A percentile compares a stretch with the other conserved stretches of the same genome.
These are phyloP conservation scores for Anadara kagoshimensis DNA, from an alignment of 1,140 invertebrate species.

Conservation along the genomic window DNA sequence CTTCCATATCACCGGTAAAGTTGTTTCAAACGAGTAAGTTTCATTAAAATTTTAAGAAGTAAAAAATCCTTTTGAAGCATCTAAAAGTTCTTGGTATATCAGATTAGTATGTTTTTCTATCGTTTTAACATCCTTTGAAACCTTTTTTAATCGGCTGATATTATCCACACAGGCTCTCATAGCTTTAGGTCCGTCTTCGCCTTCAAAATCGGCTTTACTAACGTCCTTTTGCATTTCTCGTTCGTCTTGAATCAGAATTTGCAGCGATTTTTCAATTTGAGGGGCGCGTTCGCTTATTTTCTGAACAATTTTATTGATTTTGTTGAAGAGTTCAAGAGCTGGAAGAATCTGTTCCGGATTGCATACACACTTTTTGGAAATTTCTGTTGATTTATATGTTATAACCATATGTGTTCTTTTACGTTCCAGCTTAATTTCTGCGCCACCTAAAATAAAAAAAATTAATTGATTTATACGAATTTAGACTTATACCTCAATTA, in stretches of 20 bases:
- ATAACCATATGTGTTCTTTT: no score
- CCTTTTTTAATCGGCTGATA: background rate
- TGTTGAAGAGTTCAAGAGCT: constrained; percentile 1
- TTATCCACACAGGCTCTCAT: constrained; percentile 7
- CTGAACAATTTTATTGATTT: constrained; percentile 2
- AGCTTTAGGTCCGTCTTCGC: background rate
- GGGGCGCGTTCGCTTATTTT: constrained; percentile 5
- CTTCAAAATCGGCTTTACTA: background rate
- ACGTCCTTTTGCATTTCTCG: constrained; percentile 10
- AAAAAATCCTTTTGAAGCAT: constrained; percentile 11
- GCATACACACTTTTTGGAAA: no score
- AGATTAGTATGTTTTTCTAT: constrained; percentile 1
- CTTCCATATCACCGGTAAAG: no score
- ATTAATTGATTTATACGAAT: no score
- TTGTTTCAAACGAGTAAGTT: no score
- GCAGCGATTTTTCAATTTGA: background rate
- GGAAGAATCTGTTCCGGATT: constrained; percentile 1
- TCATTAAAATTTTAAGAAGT: background rate
- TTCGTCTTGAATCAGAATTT: background rate
- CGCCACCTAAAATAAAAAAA: no score
- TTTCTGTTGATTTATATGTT: no score
- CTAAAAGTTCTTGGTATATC: constrained; percentile 1
- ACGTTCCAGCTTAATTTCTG: no score
- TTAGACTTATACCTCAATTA: no score
- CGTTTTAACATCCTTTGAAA: constrained; percentile 1